Evolutionary conservation across 2,113 vertebrate genomes (phyloP).

Genomic region (Chaetops frenatus): DNA sequence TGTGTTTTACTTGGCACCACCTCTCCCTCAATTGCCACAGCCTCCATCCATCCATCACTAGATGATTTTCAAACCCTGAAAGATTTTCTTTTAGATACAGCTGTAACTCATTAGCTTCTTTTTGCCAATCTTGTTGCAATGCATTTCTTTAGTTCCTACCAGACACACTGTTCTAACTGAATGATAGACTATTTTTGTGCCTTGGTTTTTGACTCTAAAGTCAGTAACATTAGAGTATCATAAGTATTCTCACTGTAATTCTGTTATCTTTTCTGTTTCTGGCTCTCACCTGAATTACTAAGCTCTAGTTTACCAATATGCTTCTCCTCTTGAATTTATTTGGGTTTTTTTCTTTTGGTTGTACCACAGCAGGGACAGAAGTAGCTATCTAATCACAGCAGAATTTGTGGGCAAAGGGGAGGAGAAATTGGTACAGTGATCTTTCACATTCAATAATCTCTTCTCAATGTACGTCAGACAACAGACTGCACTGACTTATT

Average conservation of each 20-base stretch:
- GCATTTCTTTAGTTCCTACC: not conserved
- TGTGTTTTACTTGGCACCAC: constrained; percentile 57
- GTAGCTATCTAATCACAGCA: not conserved
- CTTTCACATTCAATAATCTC: not conserved
- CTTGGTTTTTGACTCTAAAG: constrained; percentile 20
- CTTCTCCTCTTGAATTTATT: not conserved
- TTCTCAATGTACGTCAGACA: not conserved
- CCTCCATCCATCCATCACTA: constrained; percentile 46
- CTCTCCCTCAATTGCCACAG: constrained; percentile 48
- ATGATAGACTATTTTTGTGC: not conserved
- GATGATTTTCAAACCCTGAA: constrained; percentile 46
- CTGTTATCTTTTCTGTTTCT: not conserved
- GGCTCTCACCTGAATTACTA: not conserved
- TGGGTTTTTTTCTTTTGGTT: not conserved
- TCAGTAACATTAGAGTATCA: not conserved
- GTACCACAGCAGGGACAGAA: not conserved
- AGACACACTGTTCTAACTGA: not conserved
- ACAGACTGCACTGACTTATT: not conserved
- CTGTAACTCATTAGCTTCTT: constrained; percentile 48
- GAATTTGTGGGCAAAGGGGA: not conserved
- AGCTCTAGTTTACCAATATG: not conserved
- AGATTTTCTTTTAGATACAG: constrained; percentile 52
- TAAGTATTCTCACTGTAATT: not conserved
- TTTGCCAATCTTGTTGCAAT: not conserved
- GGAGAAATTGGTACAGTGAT: not conserved